phyloP scores from a whole-genome alignment of 2,888 invertebrate species.

The Sinodicranocentrus sp. region DNA sequence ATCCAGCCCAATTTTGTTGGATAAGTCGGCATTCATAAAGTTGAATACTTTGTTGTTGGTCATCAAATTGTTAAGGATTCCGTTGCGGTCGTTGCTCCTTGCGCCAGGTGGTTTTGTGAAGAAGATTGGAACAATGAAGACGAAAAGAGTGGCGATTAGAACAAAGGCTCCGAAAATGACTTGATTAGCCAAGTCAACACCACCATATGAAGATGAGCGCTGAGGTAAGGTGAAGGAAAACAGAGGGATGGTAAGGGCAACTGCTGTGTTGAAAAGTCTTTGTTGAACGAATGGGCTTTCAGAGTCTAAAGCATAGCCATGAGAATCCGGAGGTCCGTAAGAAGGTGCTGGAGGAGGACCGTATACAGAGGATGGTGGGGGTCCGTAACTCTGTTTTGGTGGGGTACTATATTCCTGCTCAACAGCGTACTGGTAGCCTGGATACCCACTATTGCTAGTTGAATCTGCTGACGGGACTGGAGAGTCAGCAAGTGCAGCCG shows the following conservation, averaged over 20 bases:
- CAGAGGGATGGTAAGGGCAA: constrained; percentile 73
- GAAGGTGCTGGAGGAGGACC: constrained; percentile 51
- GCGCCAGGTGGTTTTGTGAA: constrained; percentile 61
- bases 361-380: constrained; percentile 29
- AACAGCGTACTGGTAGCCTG: constrained; percentile 59
- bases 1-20: constrained; percentile 75
- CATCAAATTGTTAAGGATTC: constrained; percentile 74
- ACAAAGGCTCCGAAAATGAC: constrained; percentile 72
- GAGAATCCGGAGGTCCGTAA: constrained; percentile 60
- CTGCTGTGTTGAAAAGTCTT: constrained; percentile 73
- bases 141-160: constrained; percentile 66
- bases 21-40: constrained; percentile 76
- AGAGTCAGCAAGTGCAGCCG: constrained; percentile 59
- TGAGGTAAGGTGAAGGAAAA: constrained; percentile 73
- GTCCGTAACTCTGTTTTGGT: constrained; percentile 31
- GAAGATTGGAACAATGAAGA: constrained; percentile 69
- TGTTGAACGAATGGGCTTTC: constrained; percentile 72
- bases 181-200: constrained; percentile 74
- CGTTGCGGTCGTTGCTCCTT: constrained; percentile 69
- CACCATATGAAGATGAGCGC: constrained; percentile 65
- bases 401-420: constrained; percentile 45
- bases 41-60: constrained; percentile 75
- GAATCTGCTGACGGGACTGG: constrained; percentile 7
- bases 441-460: not conserved
- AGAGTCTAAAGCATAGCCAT: constrained; percentile 65